Conservation (phyloP, 2,888 invertebrate species). For the Epinotia nisella region DNA sequence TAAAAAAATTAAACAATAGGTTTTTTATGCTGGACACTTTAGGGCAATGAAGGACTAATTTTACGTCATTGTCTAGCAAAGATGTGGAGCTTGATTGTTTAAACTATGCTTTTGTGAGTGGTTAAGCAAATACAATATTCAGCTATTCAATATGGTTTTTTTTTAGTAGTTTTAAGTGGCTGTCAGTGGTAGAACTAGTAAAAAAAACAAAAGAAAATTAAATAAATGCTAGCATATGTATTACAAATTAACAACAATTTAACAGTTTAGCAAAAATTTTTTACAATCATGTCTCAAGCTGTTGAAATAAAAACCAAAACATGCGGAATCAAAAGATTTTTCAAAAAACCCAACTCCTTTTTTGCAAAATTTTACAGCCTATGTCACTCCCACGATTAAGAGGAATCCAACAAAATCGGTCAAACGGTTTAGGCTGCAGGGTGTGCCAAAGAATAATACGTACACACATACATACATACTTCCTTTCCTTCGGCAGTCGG, state of each 20-base stretch:
- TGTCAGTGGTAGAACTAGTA: not conserved
- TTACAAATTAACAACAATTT: too few species aligned
- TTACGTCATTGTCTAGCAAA: conserved; percentile 37
- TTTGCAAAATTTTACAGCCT: too few species aligned
- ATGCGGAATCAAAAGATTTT: too few species aligned
- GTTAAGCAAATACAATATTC: conserved; percentile 27
- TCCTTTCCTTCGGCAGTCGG: too few species aligned
- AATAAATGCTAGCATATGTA: not conserved
- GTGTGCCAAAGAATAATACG: too few species aligned
- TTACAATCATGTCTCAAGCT: not conserved
- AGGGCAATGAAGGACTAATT: conserved; percentile 40
- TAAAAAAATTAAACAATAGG: conserved; percentile 47
- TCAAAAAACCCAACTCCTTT: too few species aligned
- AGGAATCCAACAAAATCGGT: too few species aligned
- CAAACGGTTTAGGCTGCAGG: too few species aligned
- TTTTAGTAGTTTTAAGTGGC: conserved; percentile 1
- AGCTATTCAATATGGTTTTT: not conserved
- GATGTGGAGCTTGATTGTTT: conserved; percentile 26
- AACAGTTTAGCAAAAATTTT: too few species aligned
- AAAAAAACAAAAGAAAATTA: not conserved
- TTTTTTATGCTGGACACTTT: conserved; percentile 45
- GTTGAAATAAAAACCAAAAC: not conserved
- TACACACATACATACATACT: too few species aligned
- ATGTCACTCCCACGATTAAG: too few species aligned
- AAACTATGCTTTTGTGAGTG: not conserved